Conservation (phyloP, 1,140 invertebrate species). For the Orchestia grillus region DNA sequence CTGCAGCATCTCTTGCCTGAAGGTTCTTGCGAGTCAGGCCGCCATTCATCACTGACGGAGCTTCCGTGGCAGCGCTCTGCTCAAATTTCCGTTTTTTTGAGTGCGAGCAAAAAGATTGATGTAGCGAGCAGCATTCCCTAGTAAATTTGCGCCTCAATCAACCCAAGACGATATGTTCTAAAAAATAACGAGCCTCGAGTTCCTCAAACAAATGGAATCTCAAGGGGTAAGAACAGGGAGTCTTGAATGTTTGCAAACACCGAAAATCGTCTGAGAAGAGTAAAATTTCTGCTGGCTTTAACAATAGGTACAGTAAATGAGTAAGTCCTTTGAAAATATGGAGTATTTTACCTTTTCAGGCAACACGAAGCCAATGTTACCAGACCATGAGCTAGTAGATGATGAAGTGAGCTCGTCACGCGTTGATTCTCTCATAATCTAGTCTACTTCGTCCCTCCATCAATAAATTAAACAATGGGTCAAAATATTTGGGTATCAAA, state of each 20-base stretch:
- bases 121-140: not conserved
- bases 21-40: not conserved
- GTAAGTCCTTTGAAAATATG: too few relatives aligned
- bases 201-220: not conserved
- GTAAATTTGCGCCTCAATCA: not conserved
- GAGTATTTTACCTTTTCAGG: too few relatives aligned
- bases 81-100: not conserved
- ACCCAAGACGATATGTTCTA: not conserved
- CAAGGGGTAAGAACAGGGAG: not conserved
- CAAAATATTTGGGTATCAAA: too few relatives aligned
- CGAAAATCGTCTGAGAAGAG: too few relatives aligned
- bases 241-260: not conserved
- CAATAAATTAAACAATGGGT: too few relatives aligned
- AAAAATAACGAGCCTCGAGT: not conserved
- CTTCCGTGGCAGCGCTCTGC: not conserved
- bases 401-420: too few relatives aligned
- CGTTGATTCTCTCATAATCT: too few relatives aligned
- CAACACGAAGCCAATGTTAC: too few relatives aligned
- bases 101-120: not conserved
- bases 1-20: not conserved
- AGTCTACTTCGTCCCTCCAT: too few relatives aligned
- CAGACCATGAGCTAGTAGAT: too few relatives aligned
- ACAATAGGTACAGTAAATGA: too few relatives aligned
- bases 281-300: too few relatives aligned
- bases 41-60: constrained; percentile 5